Evolutionary conservation across 64 coral and sea anemone species (phyloP).

Genomic region (Orbicella faveolata): DNA sequence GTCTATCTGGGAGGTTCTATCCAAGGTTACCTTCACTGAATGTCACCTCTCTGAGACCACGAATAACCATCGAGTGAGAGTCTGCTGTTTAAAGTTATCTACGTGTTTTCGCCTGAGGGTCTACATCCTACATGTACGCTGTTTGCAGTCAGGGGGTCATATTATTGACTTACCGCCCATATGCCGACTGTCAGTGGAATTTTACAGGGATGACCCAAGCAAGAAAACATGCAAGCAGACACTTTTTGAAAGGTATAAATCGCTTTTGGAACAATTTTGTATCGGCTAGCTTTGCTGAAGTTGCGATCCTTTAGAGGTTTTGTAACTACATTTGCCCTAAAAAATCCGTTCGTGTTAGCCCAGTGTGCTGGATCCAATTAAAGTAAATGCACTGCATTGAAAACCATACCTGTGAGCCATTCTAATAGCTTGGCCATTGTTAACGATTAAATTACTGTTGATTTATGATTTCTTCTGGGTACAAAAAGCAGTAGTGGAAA

Average conservation of each 20-base stretch:
- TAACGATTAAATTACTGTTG: conserved; percentile 20
- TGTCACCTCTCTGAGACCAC: too few species aligned
- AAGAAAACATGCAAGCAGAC: background rate
- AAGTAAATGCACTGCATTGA: background rate
- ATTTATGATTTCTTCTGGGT: conserved; percentile 27
- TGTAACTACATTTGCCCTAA: background rate
- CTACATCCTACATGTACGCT: background rate
- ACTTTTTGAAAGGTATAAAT: background rate
- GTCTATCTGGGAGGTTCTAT: too few species aligned
- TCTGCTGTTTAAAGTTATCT: background rate
- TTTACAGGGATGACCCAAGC: too few species aligned
- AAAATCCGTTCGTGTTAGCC: background rate
- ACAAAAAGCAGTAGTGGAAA: background rate
- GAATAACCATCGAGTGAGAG: too few species aligned
- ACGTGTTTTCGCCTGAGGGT: background rate
- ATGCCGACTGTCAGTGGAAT: background rate
- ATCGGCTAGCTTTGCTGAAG: background rate
- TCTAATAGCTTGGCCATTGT: background rate
- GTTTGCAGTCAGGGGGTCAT: background rate
- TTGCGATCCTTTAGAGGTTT: background rate
- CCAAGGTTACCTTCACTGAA: too few species aligned
- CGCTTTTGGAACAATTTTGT: background rate
- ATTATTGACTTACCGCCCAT: background rate
- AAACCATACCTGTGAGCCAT: background rate
- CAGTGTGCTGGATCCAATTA: background rate